These are phyloP conservation scores for Parapsyche elsis DNA, from an alignment of 1,140 invertebrate species.

Conservation along the genomic window DNA sequence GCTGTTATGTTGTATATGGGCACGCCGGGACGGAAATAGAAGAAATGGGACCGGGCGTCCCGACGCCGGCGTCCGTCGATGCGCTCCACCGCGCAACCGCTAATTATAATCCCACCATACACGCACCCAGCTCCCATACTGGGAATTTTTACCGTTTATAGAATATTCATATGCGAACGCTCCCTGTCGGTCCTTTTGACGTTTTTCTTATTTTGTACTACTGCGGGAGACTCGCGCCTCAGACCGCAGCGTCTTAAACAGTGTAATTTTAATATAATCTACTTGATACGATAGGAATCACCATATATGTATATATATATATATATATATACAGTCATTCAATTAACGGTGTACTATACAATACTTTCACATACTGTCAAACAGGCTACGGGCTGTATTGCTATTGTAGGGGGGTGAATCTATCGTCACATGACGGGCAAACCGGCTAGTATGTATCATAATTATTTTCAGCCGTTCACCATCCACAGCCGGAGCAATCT, in stretches of 20 bases:
- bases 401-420: too few relatives aligned
- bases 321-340: neutral
- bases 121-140: neutral
- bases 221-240: neutral
- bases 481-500: too few relatives aligned
- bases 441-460: too few relatives aligned
- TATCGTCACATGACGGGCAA: too few relatives aligned
- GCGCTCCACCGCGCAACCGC: neutral
- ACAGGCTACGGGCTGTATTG: too few relatives aligned
- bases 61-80: neutral
- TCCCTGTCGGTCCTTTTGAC: neutral
- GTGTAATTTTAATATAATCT: neutral
- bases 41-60: conserved; percentile 38
- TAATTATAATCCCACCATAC: neutral
- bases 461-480: too few relatives aligned
- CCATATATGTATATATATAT: neutral
- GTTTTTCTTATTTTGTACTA: neutral
- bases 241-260: neutral
- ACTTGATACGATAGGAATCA: neutral
- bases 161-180: neutral
- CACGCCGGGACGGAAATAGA: conserved; percentile 45
- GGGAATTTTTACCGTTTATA: conserved; percentile 22
- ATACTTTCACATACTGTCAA: too few relatives aligned
- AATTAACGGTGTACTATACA: too few relatives aligned
- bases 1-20: conserved; percentile 46